Evolutionary conservation across 2,888 invertebrate genomes (phyloP).

Genomic region (Parnassius apollo): DNA sequence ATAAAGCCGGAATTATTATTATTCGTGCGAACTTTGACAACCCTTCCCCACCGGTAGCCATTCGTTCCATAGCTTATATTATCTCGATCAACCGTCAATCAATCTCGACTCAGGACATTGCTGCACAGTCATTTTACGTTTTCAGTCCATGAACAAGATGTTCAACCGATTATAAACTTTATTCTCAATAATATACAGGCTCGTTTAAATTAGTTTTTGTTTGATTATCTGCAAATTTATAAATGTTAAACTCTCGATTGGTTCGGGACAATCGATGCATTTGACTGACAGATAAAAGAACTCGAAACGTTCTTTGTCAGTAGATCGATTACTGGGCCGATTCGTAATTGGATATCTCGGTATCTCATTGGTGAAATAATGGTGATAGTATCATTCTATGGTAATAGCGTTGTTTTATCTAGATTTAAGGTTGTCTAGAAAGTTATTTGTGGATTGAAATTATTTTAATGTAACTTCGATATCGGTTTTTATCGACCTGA

Average conservation of each 20-base stretch:
- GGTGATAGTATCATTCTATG: conserved; percentile 20
- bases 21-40: conserved; percentile 32
- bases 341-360: conserved; percentile 58
- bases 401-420: conserved; percentile 18
- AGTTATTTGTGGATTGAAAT: conserved; percentile 18
- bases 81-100: conserved; percentile 66
- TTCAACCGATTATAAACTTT: conserved; percentile 2
- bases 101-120: conserved; percentile 43
- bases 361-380: conserved; percentile 38
- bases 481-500: conserved; percentile 3
- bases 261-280: conserved; percentile 60
- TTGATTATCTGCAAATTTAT: not conserved
- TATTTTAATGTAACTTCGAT: conserved; percentile 4
- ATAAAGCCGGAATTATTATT: conserved; percentile 40
- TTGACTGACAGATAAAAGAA: conserved; percentile 75
- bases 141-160: not conserved
- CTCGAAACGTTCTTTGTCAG: conserved; percentile 59
- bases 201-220: not conserved
- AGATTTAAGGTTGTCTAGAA: conserved; percentile 22
- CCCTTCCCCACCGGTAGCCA: conserved; percentile 55
- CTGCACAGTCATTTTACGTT: conserved; percentile 20
- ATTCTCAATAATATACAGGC: not conserved
- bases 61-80: conserved; percentile 53
- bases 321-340: conserved; percentile 59
- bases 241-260: conserved; percentile 36